Evolutionary conservation across 2,888 invertebrate species (phyloP), one percentile per base, ranked within the genome.

Genomic region (Artemia sinica): DNA sequence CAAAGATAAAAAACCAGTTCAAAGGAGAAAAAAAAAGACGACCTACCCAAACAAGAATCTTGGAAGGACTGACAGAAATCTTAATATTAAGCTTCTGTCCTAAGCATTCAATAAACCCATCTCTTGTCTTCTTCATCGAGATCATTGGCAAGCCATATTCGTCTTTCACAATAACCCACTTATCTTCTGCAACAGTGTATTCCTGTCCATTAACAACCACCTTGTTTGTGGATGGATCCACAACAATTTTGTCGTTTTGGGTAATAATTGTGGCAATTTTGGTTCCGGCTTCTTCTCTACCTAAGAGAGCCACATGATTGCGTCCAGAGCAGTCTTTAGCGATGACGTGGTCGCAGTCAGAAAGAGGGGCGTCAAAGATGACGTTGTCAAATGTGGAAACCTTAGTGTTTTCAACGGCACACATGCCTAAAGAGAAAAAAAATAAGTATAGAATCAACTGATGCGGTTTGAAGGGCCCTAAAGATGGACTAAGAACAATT

Each of bases 311-410:
- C 72, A 77, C 75, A 68, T 74, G 73, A 70, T 75, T 73, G 48
- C 74, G 72, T 12, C 73, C 74, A 18, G 77, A 75, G 73, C 78
- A 78, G 72, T 79, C 79, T 74, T 78, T 78, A 72, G 77, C 76
- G 70, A 79, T 71, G 48, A 79, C 74, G 67, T 77, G 75, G 73
- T 75, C 77, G 74, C 79, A 79, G 65, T 70, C 72, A 69, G 74
- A 73, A 67, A 75, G 69, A 51, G 75, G 74, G 51, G 73, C 74
- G 28, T 73, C 71, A 73, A 73, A 75, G 68, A 68, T 66, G 63
- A 74, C 72, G 49, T 73, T 72, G 70, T 77, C 77, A 73, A 76
- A 77, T 18, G 76, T 75, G 67, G 70, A 66, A 50, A 76, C 71
- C 49, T 69, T 67, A 49, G 71, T 68, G 67, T 65, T 50, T 63